Evolutionary conservation across 2,888 invertebrate species (phyloP).

Genomic region (Limnephilus marmoratus): DNA sequence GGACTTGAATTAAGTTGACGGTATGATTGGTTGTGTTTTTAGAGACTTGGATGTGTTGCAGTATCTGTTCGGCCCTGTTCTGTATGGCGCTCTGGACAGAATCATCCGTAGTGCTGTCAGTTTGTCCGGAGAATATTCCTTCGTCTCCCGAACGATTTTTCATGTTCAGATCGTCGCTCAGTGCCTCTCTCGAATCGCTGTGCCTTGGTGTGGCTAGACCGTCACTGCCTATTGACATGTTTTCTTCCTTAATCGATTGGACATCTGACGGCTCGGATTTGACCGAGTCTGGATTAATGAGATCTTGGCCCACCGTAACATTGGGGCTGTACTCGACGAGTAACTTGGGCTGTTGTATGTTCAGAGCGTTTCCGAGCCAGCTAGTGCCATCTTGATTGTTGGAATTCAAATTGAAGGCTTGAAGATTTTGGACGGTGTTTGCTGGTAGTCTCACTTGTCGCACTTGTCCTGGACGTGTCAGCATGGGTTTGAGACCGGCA

Average conservation of each 20-base stretch:
- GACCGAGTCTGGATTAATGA: constrained; percentile 72
- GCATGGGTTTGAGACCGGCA: constrained; percentile 77
- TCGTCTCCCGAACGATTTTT: constrained; percentile 55
- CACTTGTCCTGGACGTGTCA: constrained; percentile 77
- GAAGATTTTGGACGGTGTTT: constrained; percentile 71
- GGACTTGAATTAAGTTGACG: constrained; percentile 65
- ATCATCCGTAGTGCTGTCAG: constrained; percentile 53
- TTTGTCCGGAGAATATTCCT: constrained; percentile 56
- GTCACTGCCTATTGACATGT: constrained; percentile 59
- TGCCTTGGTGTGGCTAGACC: constrained; percentile 57
- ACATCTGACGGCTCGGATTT: constrained; percentile 72
- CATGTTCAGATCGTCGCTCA: constrained; percentile 56
- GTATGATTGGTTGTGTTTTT: constrained; percentile 62
- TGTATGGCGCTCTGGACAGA: constrained; percentile 40
- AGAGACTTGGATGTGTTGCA: constrained; percentile 62
- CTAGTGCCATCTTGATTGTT: constrained; percentile 69
- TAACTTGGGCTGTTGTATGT: constrained; percentile 68
- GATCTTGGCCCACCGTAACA: constrained; percentile 66
- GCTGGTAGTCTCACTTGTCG: constrained; percentile 76
- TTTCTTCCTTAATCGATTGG: constrained; percentile 71
- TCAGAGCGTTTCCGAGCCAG: constrained; percentile 70
- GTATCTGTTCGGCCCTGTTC: constrained; percentile 56
- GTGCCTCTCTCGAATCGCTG: constrained; percentile 50
- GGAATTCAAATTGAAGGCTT: constrained; percentile 69
- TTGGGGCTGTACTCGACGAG: constrained; percentile 64